phyloP scores from a whole-genome alignment of 2,797 vertebrate species.

The Acrocephalus scirpaceus region DNA sequence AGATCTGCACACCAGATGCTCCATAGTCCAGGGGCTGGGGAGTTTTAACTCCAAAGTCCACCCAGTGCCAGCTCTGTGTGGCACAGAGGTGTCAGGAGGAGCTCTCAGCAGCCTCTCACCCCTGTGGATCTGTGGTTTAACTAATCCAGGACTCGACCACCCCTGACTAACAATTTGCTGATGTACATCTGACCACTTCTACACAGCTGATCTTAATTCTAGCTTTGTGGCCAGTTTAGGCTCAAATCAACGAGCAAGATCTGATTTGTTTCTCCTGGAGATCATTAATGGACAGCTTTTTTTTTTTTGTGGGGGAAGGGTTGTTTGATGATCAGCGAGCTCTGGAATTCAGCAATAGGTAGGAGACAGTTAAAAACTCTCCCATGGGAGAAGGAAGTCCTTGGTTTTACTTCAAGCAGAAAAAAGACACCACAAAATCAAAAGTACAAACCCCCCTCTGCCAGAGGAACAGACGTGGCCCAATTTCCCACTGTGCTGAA shows the following conservation, averaged over 20 bases:
- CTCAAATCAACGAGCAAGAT: not conserved
- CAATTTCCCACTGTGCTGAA: not conserved
- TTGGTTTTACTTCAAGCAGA: not conserved
- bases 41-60: not conserved
- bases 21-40: not conserved
- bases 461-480: not conserved
- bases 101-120: not conserved
- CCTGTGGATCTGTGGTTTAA: not conserved
- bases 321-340: not conserved
- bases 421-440: not conserved
- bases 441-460: not conserved
- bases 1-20: slow-evolving; percentile 1
- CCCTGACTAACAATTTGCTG: not conserved
- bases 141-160: too few species aligned
- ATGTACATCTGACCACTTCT: not conserved
- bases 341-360: not conserved
- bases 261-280: not conserved
- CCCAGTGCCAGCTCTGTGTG: not conserved
- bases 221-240: not conserved
- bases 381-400: not conserved
- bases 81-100: not conserved
- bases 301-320: not conserved
- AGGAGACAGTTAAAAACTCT: not conserved
- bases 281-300: not conserved
- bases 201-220: not conserved